Conservation (phyloP, 2,113 vertebrate species). For the Colinus virginianus region DNA sequence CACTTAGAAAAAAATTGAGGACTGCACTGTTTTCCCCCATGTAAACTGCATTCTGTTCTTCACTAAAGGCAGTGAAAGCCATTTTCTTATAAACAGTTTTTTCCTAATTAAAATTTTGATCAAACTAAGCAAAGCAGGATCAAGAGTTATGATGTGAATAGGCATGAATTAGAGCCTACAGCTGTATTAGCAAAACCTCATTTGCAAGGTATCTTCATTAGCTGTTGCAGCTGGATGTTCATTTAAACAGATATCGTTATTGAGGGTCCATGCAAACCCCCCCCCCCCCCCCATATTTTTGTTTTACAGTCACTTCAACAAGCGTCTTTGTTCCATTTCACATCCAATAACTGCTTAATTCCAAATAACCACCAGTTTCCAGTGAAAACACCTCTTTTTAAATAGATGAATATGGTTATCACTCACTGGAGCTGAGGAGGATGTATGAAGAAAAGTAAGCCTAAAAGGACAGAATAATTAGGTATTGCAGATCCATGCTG, state of each 20-base stretch:
- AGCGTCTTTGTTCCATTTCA: not conserved
- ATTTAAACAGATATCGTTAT: not conserved
- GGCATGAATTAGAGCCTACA: not conserved
- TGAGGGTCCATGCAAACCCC: not conserved
- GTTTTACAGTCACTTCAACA: not conserved
- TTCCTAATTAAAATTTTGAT: not conserved
- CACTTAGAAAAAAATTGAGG: not conserved
- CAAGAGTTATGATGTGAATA: not conserved
- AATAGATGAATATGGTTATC: not conserved
- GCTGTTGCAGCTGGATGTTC: not conserved
- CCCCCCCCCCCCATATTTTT: rapidly evolving
- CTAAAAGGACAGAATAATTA: not conserved
- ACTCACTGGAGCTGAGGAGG: not conserved
- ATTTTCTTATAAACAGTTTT: not conserved
- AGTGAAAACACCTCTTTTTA: not conserved
- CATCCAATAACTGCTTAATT: not conserved
- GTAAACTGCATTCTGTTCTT: not conserved
- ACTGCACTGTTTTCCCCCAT: not conserved
- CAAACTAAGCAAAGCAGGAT: not conserved
- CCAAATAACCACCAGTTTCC: not conserved
- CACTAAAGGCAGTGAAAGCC: not conserved
- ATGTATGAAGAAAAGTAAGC: not conserved
- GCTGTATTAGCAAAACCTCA: not conserved
- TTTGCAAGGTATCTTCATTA: not conserved
- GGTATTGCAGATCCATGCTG: not conserved